Evolutionary conservation across 2,113 vertebrate genomes (phyloP), one percentile per base, ranked within the genome.

Genomic region (Etheostoma cragini): DNA sequence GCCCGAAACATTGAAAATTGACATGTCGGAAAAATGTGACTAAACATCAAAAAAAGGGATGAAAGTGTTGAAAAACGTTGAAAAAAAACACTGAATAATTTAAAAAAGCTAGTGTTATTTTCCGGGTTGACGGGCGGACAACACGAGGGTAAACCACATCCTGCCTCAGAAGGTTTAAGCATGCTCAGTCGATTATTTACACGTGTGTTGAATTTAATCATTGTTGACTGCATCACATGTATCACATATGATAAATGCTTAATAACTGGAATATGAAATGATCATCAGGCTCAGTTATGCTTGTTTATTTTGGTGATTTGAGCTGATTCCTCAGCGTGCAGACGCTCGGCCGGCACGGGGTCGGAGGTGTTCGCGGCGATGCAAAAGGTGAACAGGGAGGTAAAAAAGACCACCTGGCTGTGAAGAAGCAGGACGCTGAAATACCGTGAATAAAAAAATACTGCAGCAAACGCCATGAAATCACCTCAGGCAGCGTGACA

Each of bases 271-370:
- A 26, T 8, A 49, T 2, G 4, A 49, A 52, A 35, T 17, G 38
- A 1, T 17, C n/a, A n/a, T 80, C 26, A 15, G 50, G 12, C 33
- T 53, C 46, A 54, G 54, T 35, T 68, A 8, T 8, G 60, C 52
- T n/a, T 30, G 0, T 10, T 65, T 30, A 49, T 10, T 21, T 35
- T 7, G 17, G 2, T 47, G 5, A 21, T 65, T 33, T 22, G 67
- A 8, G 49, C 47, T 49, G 38, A 46, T 24, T 11, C 46, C 61
- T 56, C 52, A 26, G 62, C 5, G 53, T 56, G 63, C 26, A 58
- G 66, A 54, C 5, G 8, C 50, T 61, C 72, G 63, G 33, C 69
- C 82, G 87, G 75, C 65, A 13, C 22, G 75, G 62, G 76, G 76
- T 63, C 15, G 8, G 33, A 76, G 82, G 71, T 76, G 70, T 35